Evolutionary conservation across 2,797 vertebrate genomes (phyloP).

Genomic region (Paratrypauchen microcephalus): DNA sequence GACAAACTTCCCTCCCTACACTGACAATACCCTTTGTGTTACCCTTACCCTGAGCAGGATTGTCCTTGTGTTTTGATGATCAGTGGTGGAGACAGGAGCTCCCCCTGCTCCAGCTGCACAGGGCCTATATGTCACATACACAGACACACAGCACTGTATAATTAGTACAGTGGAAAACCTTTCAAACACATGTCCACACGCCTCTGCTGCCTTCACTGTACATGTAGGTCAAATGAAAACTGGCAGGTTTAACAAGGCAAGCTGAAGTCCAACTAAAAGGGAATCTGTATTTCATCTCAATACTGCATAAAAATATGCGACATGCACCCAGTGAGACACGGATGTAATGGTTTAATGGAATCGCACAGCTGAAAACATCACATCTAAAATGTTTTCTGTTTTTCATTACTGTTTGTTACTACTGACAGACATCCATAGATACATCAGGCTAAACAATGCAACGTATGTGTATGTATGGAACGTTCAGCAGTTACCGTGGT

Average conservation of each 20-base stretch:
- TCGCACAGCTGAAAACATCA: neutral
- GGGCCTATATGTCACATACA: constrained; percentile 27
- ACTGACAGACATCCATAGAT: no score
- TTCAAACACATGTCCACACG: constrained; percentile 8
- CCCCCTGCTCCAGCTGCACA: constrained; percentile 16
- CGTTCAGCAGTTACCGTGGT: no score
- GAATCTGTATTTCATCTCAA: neutral
- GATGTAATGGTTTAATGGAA: neutral
- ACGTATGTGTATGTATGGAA: no score
- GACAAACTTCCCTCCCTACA: neutral
- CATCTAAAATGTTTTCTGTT: neutral
- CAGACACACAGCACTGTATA: constrained; percentile 15
- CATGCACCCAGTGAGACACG: neutral
- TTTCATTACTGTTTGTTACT: no score
- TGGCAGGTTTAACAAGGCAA: neutral
- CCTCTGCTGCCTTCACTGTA: neutral
- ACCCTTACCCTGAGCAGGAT: neutral
- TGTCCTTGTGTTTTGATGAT: constrained; percentile 31
- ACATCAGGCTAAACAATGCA: no score
- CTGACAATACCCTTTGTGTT: neutral
- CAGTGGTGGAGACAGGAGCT: constrained; percentile 33
- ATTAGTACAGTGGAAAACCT: neutral
- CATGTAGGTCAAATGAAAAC: constrained; percentile 1
- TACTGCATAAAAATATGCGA: neutral
- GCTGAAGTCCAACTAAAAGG: neutral